These are phyloP conservation scores for Bryconaethiops microstoma DNA, from an alignment of 2,797 vertebrate species.

Conservation along the genomic window DNA sequence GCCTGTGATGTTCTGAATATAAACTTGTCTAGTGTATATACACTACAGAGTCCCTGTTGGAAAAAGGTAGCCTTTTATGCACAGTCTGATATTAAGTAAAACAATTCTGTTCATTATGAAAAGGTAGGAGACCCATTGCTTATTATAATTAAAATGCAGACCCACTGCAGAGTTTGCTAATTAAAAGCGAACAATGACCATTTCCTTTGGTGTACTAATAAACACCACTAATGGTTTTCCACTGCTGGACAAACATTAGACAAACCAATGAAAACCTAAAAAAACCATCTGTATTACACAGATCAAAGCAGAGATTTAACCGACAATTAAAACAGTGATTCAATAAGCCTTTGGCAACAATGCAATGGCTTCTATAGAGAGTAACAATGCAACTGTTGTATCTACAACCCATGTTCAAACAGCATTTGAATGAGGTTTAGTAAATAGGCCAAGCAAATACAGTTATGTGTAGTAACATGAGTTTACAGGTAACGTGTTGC, in stretches of 20 bases:
- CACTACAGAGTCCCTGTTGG: no score
- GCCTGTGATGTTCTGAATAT: neutral
- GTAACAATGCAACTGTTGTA: constrained; percentile 20
- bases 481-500: constrained; percentile 41
- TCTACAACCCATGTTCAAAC: neutral
- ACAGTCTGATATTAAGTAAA: neutral
- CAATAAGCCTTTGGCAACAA: constrained; percentile 33
- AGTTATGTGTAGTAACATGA: constrained; percentile 8
- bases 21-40: neutral
- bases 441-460: constrained; percentile 41
- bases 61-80: neutral
- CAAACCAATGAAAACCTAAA: constrained; percentile 22
- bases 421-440: constrained; percentile 14
- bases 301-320: constrained; percentile 40
- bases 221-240: neutral
- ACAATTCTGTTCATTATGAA: neutral
- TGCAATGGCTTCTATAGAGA: constrained; percentile 1
- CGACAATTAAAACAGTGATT: constrained; percentile 32
- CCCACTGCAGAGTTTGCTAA: neutral
- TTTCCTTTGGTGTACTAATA: neutral
- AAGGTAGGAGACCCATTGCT: constrained; percentile 3
- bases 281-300: neutral
- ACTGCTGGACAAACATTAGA: constrained; percentile 28
- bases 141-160: constrained; percentile 2
- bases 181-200: constrained; percentile 27